phyloP scores from a whole-genome alignment of 2,113 vertebrate species.

The Shinisaurus crocodilurus region DNA sequence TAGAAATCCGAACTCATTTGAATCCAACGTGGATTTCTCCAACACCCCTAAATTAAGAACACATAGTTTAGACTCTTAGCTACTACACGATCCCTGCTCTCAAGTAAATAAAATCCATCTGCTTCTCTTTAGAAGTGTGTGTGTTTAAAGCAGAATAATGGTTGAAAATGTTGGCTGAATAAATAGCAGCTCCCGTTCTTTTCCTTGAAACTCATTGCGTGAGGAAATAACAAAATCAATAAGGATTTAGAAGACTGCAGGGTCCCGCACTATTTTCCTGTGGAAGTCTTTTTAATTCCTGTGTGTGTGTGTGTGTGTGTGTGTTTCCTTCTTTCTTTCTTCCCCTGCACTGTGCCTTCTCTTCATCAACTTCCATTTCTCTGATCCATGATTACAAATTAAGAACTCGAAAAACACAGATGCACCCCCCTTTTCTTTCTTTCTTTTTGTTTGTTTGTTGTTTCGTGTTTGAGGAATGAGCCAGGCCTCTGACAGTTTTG shows the following conservation, averaged over 20 bases:
- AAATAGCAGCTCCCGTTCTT: not conserved
- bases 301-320: not conserved
- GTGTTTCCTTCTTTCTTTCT: not conserved
- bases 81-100: not conserved
- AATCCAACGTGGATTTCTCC: too few relatives aligned
- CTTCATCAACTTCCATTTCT: conserved; percentile 39
- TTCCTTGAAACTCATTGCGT: conserved; percentile 15
- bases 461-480: conserved; percentile 38
- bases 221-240: conserved; percentile 31
- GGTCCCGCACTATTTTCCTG: not conserved
- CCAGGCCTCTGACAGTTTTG: conserved; percentile 32
- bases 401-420: conserved; percentile 50
- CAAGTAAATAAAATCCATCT: not conserved
- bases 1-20: too few relatives aligned
- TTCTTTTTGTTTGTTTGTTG: too few relatives aligned
- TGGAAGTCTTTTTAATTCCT: not conserved
- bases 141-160: not conserved
- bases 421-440: conserved; percentile 35
- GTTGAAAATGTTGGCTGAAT: not conserved
- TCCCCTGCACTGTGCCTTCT: not conserved
- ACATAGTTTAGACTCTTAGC: too few relatives aligned
- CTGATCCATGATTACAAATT: conserved; percentile 45
- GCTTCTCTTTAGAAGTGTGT: not conserved
- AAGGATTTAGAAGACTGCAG: conserved; percentile 40
- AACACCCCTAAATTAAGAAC: too few relatives aligned